phyloP scores from a whole-genome alignment of 2,797 vertebrate genomes.

The Podarcis siculus region DNA sequence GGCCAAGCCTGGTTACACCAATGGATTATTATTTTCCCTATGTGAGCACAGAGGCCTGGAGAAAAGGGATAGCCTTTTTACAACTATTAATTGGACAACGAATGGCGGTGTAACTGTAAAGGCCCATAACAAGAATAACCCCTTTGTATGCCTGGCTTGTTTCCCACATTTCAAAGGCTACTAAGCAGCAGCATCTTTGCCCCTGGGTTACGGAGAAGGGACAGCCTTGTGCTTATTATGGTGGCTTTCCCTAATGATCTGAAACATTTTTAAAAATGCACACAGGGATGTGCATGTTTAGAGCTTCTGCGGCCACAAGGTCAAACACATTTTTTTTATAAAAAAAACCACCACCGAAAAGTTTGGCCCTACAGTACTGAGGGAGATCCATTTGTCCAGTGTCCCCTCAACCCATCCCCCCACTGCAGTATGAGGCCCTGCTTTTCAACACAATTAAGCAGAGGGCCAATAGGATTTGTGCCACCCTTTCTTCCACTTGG shows the following conservation, averaged over 20 bases:
- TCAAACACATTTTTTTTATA: constrained; percentile 55
- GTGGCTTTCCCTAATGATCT: constrained; percentile 64
- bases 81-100: constrained; percentile 68
- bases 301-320: constrained; percentile 63
- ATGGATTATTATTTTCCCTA: constrained; percentile 66
- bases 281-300: constrained; percentile 63
- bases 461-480: constrained; percentile 62
- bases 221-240: constrained; percentile 63
- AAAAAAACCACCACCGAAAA: constrained; percentile 61
- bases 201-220: constrained; percentile 68
- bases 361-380: constrained; percentile 51
- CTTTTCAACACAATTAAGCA: constrained; percentile 59
- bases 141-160: constrained; percentile 70
- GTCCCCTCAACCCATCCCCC: constrained; percentile 38
- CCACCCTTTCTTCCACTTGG: constrained; percentile 69
- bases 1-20: constrained; percentile 62
- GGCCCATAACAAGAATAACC: constrained; percentile 68
- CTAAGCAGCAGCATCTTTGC: constrained; percentile 70
- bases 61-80: constrained; percentile 64
- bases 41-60: constrained; percentile 57
- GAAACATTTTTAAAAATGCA: constrained; percentile 70
- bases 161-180: constrained; percentile 77
- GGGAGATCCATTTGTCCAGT: constrained; percentile 56
- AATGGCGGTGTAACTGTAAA: constrained; percentile 67
- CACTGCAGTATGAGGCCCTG: constrained; percentile 5